Evolutionary conservation across 2,797 vertebrate species (phyloP), one percentile per base, ranked within the genome.

Genomic region (Vireo griseus): DNA sequence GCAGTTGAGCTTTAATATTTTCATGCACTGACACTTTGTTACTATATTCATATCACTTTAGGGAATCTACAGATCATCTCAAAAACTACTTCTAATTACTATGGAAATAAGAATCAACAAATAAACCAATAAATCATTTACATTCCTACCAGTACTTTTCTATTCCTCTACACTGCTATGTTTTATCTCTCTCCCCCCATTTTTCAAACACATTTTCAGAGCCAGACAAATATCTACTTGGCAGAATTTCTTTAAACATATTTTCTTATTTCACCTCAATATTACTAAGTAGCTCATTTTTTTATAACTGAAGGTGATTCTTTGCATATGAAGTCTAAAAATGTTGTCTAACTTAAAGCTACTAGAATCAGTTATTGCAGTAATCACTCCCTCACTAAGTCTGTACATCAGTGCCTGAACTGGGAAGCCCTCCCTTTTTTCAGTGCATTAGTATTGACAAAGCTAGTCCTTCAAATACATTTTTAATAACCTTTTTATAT

Each of bases 291-390:
- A 67, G 45, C 51, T 55, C 31, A 51, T 96, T 55, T 79, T 96
- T 97, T 92, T 78, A 84, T 50, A 92, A 79, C 55, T 84, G 92
- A 95, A 67, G 76, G 90, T 0, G 2, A 88, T 89, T 81, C 93
- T 95, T 97, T 96, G 95, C 94, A 72, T 91, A 94, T 90, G 93
- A 96, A 95, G 90, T 93, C 83, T 28, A 28, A 97, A 97, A 96
- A 91, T 93, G 87, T 92, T 95, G 90, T 71, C 95, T 94, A 95
- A 88, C 84, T 93, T 96, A 96, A 47, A 97, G 95, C 92, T 93
- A 93, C 18, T 37, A 82, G 96, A 97, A 95, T 97, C 96, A 96
- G 90, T 97, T 97, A 95, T 88, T 97, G 94, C 92, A 95, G 88
- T 93, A 94, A 97, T 97, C 95, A 85, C 72, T 96, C 58, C 52